These are phyloP conservation scores for Acanthis flammea DNA, from an alignment of 2,797 vertebrate species.

Conservation along the genomic window DNA sequence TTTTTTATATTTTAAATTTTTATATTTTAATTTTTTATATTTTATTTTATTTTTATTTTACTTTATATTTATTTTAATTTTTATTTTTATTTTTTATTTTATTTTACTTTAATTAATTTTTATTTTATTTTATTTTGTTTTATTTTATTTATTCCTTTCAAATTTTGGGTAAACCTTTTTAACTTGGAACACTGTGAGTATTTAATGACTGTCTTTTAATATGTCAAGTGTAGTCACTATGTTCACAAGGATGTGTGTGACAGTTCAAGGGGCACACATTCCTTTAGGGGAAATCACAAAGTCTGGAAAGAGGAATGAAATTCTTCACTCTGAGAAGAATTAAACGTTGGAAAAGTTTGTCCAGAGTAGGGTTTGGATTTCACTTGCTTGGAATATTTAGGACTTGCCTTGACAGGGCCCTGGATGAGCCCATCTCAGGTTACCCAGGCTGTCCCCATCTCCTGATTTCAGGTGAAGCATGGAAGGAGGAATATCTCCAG, in stretches of 20 bases:
- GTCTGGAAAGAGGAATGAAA: neutral
- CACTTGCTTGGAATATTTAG: neutral
- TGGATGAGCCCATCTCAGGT: neutral
- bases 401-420: neutral
- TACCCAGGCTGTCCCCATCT: neutral
- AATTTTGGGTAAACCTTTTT: neutral
- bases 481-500: neutral
- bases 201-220: neutral
- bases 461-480: neutral
- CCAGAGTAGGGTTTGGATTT: neutral
- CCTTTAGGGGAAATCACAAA: neutral
- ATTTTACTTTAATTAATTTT: neutral
- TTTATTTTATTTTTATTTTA: no score
- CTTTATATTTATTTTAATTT: no score
- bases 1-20: no score
- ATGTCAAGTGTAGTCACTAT: rapidly evolving
- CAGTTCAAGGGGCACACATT: neutral
- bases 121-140: neutral
- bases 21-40: neutral
- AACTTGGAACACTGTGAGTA: neutral
- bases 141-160: neutral
- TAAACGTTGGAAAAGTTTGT: neutral
- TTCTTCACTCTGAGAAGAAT: neutral
- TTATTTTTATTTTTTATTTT: no score
- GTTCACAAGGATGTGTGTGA: neutral